Evolutionary conservation across 2,797 vertebrate genomes (phyloP), one percentile per base, ranked within the genome.

Genomic region (Coracias cyanogaster): DNA sequence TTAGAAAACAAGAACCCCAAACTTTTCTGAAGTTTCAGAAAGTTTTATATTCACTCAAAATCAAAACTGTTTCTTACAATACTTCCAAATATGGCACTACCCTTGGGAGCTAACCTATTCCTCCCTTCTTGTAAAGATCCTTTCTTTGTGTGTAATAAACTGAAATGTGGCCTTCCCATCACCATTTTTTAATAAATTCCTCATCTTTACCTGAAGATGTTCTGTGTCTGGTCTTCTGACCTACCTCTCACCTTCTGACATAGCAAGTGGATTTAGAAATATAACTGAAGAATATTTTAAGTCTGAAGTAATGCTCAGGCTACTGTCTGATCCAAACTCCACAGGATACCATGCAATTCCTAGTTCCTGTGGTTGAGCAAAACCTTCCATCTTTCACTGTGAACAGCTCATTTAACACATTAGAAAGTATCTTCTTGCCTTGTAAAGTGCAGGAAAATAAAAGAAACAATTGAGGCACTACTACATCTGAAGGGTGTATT

Each of bases 321-420:
- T 77, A 52, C 58, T 48, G 24, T 77, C 43, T 89, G 57, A 89
- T 82, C n/a, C 31, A 91, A 91, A 93, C 31, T 79, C 57, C 57
- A 5, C 49, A 86, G 43, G 72, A 54, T 67, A 79, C 19, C 25
- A 7, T 79, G 22, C 21, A 93, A 88, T 90, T 76, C 65, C 86
- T 83, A 62, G 65, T 69, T 92, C 37, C 58, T 86, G 58, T 93
- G 41, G 41, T 54, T 93, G 72, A 96, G 31, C 26, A 93, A 89
- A 95, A 92, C 19, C 51, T 94, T 91, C 69, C 54, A 58, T 78
- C 69, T 83, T 91, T 72, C 76, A 82, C 43, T 81, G 24, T 69
- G 54, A 96, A 89, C 54, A 92, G 71, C n/a, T 95, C 79, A 89
- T 92, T 92, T 91, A 95, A 89, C 61, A 89, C 41, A 92, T 91